Base-by-base conservation (phyloP, 2,888 invertebrate species). In the Marasmarcha lunaedactyla region DNA sequence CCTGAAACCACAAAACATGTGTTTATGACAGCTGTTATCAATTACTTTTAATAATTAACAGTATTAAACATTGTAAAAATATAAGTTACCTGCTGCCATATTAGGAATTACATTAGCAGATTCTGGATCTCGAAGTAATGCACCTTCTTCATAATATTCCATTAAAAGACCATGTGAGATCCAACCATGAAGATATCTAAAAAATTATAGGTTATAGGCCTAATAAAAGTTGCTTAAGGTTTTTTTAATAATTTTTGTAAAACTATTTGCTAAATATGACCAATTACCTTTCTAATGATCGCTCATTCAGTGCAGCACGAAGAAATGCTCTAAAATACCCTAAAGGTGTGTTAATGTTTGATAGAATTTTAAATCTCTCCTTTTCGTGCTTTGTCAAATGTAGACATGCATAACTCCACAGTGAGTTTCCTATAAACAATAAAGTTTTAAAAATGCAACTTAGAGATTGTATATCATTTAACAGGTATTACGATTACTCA, bases 321-420 rank as follows among this genome's bases (percentile, higher is more conserved):
- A 98, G 86, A 89, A 97, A 97, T 14, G 97, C 94, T 56, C 94
- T 87, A 14, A 93, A 93, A 54, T 92, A 86, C 11, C 95, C 95
- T 38, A 89, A 85, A n/a, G 84, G 83, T 4, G 84, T 81, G 46
- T 83, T 84, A 36, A 84, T 76, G 45, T 77, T 76, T 9, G 78
- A 61, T 1, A 84, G 60, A 38, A 90, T 86, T 53, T 88, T 86
- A 68, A 93, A 97, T 39, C 97, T 87, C 60, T 95, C 93, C 45
- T 90, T 88, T 69, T 96, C 96, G 65, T 95, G 95, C 64, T 91
- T 89, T 11, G 94, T 96, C 39, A 97, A 76, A 61, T 94, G 92
- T 38, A 88, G 84, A 55, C 89, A 88, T 45, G 91, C 87, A 60
- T 91, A 92, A 42, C 91, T 90, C 94, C 94, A 94, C 52, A 92